These are phyloP conservation scores for Papilio glaucus DNA, from an alignment of 1,140 invertebrate species.

Conservation along the genomic window DNA sequence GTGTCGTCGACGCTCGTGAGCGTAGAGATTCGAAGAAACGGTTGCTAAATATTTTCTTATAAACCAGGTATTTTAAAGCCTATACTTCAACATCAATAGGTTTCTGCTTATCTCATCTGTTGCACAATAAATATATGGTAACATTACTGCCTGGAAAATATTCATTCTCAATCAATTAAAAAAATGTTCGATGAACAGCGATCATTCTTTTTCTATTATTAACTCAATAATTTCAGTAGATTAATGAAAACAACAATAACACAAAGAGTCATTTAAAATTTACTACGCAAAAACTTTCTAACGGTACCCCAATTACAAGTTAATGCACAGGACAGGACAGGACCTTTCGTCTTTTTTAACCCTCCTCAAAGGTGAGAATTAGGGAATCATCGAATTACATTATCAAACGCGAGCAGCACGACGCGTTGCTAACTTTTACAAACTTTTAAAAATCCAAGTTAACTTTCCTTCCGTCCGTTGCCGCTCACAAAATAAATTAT, in stretches of 20 bases:
- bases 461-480: constrained; percentile 60
- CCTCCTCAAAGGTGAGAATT: constrained; percentile 78
- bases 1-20: constrained; percentile 49
- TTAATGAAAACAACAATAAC: neutral
- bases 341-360: constrained; percentile 71
- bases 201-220: too few relatives aligned
- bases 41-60: constrained; percentile 2
- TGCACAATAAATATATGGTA: too few relatives aligned
- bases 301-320: constrained; percentile 65
- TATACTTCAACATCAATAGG: too few relatives aligned
- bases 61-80: neutral
- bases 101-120: too few relatives aligned
- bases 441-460: constrained; percentile 82
- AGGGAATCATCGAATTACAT: constrained; percentile 78
- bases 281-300: constrained; percentile 53
- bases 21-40: neutral
- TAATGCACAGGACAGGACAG: constrained; percentile 23
- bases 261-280: constrained; percentile 40
- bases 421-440: constrained; percentile 64
- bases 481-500: constrained; percentile 72
- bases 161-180: too few relatives aligned
- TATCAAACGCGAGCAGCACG: constrained; percentile 70
- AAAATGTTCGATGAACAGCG: too few relatives aligned
- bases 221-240: neutral
- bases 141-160: too few relatives aligned